phyloP scores from a whole-genome alignment of 2,797 vertebrate species.

The Strix occidentalis region DNA sequence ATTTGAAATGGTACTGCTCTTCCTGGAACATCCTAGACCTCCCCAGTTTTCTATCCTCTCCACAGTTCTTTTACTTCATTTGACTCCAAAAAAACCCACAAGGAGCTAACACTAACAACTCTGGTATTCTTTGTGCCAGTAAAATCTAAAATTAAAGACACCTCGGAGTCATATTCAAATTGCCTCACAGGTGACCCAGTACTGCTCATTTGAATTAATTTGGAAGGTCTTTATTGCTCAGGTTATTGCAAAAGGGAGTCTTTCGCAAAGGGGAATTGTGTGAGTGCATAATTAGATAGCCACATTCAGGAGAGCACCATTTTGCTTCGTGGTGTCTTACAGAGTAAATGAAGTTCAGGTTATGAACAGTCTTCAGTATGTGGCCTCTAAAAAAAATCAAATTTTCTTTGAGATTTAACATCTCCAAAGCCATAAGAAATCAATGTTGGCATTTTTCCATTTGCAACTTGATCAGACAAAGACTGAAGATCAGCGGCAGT shows the following conservation, averaged over 20 bases:
- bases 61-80: neutral
- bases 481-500: neutral
- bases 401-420: neutral
- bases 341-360: neutral
- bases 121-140: neutral
- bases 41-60: neutral
- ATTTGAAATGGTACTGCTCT: neutral
- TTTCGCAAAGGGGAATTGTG: neutral
- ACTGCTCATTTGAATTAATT: neutral
- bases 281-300: neutral
- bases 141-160: neutral
- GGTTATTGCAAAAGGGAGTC: neutral
- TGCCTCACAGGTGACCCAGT: neutral
- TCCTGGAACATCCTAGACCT: neutral
- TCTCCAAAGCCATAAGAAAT: neutral
- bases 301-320: neutral
- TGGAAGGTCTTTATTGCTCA: neutral
- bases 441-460: neutral
- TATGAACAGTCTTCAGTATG: neutral
- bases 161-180: neutral
- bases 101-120: neutral
- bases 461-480: neutral
- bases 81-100: neutral
- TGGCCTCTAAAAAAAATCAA: neutral
- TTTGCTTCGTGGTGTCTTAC: neutral